phyloP scores from a whole-genome alignment of 2,888 invertebrate genomes.

The Sialis lutaria region DNA sequence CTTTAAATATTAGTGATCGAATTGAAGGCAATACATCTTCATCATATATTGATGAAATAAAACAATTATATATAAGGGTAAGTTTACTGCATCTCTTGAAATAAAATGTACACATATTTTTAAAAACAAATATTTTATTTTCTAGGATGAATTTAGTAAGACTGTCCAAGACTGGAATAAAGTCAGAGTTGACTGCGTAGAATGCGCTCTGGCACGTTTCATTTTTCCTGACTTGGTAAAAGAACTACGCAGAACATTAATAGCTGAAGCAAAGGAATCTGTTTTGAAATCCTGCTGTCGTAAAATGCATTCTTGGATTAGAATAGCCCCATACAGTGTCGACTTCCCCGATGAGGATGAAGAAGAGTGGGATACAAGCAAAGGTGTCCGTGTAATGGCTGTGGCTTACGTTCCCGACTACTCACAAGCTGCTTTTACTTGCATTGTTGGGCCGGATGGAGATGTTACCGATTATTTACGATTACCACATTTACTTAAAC shows the following conservation, averaged over 20 bases:
- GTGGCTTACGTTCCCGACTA: slow-evolving; percentile 77
- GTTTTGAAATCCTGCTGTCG: slow-evolving; percentile 70
- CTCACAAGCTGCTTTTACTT: slow-evolving; percentile 72
- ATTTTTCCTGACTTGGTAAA: slow-evolving; percentile 78
- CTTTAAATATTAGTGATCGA: slow-evolving; percentile 52
- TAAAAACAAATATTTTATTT: slow-evolving; percentile 1
- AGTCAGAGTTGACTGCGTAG: slow-evolving; percentile 71
- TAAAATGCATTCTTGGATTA: slow-evolving; percentile 80
- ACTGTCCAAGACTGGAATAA: slow-evolving; percentile 93
- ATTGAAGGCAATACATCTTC: slow-evolving; percentile 62
- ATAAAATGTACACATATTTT: too few relatives aligned
- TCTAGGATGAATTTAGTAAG: slow-evolving; percentile 81
- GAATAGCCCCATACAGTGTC: slow-evolving; percentile 63
- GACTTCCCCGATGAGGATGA: slow-evolving; percentile 69
- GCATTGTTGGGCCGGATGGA: slow-evolving; percentile 73
- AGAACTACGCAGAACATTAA: slow-evolving; percentile 62
- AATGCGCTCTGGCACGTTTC: slow-evolving; percentile 70
- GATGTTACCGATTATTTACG: slow-evolving; percentile 84
- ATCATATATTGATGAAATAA: slow-evolving; percentile 77
- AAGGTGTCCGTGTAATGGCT: slow-evolving; percentile 74
- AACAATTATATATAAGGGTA: slow-evolving; percentile 67
- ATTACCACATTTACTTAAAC: slow-evolving; percentile 68
- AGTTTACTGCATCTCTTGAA: slow-evolving; percentile 5
- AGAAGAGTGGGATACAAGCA: slow-evolving; percentile 76
- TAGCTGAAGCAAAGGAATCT: slow-evolving; percentile 75